A percentile compares a stretch with the other conserved stretches of the same genome.
These are phyloP conservation scores for Pseudois nayaur DNA, from an alignment of 2,113 vertebrate genomes.

Conservation along the genomic window DNA sequence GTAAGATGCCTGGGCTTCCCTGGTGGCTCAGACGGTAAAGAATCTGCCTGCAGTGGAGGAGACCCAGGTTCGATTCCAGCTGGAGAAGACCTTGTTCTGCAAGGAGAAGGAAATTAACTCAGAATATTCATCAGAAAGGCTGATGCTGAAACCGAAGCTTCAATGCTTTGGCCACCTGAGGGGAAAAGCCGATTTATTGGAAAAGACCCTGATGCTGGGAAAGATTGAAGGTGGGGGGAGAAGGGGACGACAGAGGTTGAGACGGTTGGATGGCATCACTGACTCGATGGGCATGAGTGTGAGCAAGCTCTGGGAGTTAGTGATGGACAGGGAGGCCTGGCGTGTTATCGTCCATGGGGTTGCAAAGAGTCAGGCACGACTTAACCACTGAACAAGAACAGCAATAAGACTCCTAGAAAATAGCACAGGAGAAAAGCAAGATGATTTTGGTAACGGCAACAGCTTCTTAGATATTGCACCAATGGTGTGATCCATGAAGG, in stretches of 20 bases:
- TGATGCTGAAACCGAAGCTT: neutral
- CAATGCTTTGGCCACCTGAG: neutral
- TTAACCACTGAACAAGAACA: neutral
- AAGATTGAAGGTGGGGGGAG: neutral
- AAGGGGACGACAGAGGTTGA: neutral
- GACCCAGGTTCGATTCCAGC: neutral
- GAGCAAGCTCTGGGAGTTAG: neutral
- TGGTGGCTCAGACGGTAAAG: neutral
- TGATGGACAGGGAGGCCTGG: neutral
- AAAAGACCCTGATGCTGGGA: neutral
- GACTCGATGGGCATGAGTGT: neutral
- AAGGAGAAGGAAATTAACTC: neutral
- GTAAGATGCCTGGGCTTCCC: neutral
- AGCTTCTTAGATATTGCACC: neutral
- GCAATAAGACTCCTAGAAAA: neutral
- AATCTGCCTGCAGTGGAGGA: neutral
- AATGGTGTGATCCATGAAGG: fast-evolving
- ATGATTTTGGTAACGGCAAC: fast-evolving
- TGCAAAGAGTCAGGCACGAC: neutral
- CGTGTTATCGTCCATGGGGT: neutral
- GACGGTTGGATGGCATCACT: neutral
- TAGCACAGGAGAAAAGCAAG: fast-evolving
- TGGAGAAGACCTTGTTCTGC: neutral
- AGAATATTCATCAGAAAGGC: neutral
- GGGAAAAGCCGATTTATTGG: neutral